Evolutionary conservation across 2,888 invertebrate genomes (phyloP).

Genomic region (Atherix ibis): DNA sequence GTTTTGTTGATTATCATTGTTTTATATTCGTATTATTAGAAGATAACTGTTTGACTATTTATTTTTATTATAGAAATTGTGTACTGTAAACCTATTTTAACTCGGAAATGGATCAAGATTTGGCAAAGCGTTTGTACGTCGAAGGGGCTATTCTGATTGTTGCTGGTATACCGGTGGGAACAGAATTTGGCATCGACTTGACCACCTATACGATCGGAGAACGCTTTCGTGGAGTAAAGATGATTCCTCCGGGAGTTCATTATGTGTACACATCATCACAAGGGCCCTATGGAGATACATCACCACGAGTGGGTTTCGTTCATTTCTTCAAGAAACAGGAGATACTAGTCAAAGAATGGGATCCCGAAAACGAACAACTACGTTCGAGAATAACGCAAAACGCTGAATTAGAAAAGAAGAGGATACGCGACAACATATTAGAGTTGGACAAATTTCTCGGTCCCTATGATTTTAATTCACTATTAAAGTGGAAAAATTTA

Average conservation of each 20-base stretch:
- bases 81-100: no score
- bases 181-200: slow-evolving; percentile 92
- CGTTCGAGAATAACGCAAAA: slow-evolving; percentile 22
- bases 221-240: slow-evolving; percentile 83
- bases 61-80: no score
- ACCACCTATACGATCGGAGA: slow-evolving; percentile 75
- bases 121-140: slow-evolving; percentile 56
- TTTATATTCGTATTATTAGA: no score
- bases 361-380: slow-evolving; percentile 59
- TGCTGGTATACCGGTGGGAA: slow-evolving; percentile 72
- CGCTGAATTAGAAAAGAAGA: slow-evolving; percentile 31
- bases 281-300: slow-evolving; percentile 44
- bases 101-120: slow-evolving; percentile 58
- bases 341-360: slow-evolving; percentile 79
- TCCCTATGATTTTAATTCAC: slow-evolving; percentile 81
- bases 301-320: slow-evolving; percentile 71
- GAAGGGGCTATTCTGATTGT: slow-evolving; percentile 75
- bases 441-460: slow-evolving; percentile 47
- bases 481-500: slow-evolving; percentile 65
- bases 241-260: slow-evolving; percentile 96
- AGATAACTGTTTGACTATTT: no score
- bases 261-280: slow-evolving; percentile 75
- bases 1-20: no score
- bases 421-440: slow-evolving; percentile 24
- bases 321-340: slow-evolving; percentile 70